Conservation (phyloP, 2,888 invertebrate species). For the Eupithecia tripunctaria region DNA sequence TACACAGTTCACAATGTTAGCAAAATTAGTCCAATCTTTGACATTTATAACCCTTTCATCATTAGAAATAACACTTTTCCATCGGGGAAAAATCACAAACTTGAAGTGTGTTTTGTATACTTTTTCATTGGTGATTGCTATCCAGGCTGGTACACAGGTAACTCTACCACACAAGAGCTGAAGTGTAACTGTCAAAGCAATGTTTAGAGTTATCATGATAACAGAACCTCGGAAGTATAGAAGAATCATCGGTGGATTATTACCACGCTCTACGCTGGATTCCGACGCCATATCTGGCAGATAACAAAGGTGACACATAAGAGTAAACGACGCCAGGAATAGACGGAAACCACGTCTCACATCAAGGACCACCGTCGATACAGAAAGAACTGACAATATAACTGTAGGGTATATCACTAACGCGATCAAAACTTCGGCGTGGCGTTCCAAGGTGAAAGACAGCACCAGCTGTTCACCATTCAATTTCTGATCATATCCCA, state of each 20-base stretch:
- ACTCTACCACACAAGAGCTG: slow-evolving; percentile 43
- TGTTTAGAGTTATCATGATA: slow-evolving; percentile 46
- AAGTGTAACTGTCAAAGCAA: slow-evolving; percentile 51
- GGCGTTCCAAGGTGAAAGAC: slow-evolving; percentile 57
- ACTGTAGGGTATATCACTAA: slow-evolving; percentile 55
- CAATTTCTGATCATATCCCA: slow-evolving; percentile 48
- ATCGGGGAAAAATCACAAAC: slow-evolving; percentile 50
- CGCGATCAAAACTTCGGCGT: slow-evolving; percentile 51
- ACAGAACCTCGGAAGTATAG: slow-evolving; percentile 56
- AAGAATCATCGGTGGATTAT: slow-evolving; percentile 54
- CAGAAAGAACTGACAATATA: slow-evolving; percentile 50
- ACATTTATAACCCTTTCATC: slow-evolving; percentile 29
- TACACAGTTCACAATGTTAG: slow-evolving; percentile 51
- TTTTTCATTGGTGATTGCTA: slow-evolving; percentile 48
- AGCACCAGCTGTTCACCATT: slow-evolving; percentile 48
- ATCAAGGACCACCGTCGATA: slow-evolving; percentile 53
- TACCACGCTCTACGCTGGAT: slow-evolving; percentile 46
- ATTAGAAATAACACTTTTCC: slow-evolving; percentile 37
- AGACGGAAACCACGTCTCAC: slow-evolving; percentile 48
- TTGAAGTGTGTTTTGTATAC: slow-evolving; percentile 45
- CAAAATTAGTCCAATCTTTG: slow-evolving; percentile 53
- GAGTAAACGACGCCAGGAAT: slow-evolving; percentile 50
- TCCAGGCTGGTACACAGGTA: slow-evolving; percentile 41
- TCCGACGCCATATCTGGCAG: slow-evolving; percentile 44
- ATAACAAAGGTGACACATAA: slow-evolving; percentile 54